phyloP scores from a whole-genome alignment of 2,888 invertebrate species.

The Caenorhabditis parvicauda region DNA sequence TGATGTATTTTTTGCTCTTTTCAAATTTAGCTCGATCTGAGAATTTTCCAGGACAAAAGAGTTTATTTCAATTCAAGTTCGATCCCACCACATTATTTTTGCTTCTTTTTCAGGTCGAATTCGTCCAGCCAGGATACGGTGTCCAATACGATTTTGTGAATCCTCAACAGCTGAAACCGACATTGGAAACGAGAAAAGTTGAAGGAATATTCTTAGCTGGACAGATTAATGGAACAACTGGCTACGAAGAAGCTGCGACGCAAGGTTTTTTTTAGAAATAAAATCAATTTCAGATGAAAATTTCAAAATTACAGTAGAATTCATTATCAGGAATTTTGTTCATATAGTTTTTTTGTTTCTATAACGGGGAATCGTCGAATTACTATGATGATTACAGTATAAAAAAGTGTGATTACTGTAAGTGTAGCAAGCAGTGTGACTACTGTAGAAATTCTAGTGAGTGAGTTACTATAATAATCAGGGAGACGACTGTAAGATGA shows the following conservation, averaged over 20 bases:
- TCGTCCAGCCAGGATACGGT: slow-evolving; percentile 50
- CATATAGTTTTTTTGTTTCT: no score
- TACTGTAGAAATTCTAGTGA: no score
- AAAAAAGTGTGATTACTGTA: no score
- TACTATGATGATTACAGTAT: no score
- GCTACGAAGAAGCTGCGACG: slow-evolving; percentile 87
- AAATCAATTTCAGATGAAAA: background rate
- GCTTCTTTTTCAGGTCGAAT: slow-evolving; percentile 34
- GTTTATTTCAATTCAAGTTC: no score
- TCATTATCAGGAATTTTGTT: background rate
- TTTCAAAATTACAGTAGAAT: background rate
- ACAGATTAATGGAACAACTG: slow-evolving; percentile 87
- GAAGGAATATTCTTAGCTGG: slow-evolving; percentile 79
- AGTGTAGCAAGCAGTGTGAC: no score
- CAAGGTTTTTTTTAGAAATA: slow-evolving; percentile 67
- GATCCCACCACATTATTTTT: background rate
- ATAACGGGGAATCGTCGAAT: background rate
- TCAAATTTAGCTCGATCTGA: no score
- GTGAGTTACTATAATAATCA: no score
- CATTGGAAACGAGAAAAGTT: slow-evolving; percentile 74
- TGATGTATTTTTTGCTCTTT: no score
- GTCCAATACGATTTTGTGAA: slow-evolving; percentile 84
- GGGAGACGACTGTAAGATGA: no score
- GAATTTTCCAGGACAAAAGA: no score
- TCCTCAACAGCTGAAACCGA: slow-evolving; percentile 75